Conservation (phyloP, 2,797 vertebrate genomes). For the Lepus oiostolus region DNA sequence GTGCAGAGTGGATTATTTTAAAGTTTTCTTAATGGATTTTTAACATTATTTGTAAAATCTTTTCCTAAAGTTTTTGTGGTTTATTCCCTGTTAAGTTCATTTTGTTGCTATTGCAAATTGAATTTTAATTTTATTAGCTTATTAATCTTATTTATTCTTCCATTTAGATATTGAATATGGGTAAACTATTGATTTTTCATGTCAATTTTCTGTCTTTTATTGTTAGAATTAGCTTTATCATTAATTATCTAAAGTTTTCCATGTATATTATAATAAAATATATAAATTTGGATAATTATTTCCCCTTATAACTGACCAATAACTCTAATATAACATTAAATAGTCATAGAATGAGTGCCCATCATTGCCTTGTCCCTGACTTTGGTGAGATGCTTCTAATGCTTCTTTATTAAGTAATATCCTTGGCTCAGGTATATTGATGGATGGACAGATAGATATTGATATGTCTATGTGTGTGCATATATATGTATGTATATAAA, state of each 20-base stretch:
- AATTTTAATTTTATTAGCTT: neutral
- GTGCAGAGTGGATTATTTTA: neutral
- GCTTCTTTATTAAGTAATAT: neutral
- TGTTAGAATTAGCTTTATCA: conserved; percentile 21
- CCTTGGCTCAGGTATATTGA: neutral
- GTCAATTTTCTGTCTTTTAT: conserved; percentile 19
- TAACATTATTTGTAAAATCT: neutral
- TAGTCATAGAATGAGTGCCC: neutral
- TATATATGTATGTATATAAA: neutral
- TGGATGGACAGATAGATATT: neutral
- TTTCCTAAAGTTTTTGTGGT: conserved; percentile 14
- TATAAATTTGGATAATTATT: neutral
- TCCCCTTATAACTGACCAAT: neutral
- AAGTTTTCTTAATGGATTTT: neutral
- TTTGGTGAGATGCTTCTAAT: neutral
- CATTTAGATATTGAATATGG: conserved; percentile 1
- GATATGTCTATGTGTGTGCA: neutral
- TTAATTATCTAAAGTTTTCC: neutral
- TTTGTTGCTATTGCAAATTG: neutral
- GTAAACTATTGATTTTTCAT: conserved; percentile 16
- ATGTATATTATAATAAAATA: neutral
- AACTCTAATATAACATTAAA: neutral
- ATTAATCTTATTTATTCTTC: neutral
- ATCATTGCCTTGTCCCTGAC: neutral
- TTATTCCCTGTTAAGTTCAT: conserved; percentile 30